Evolutionary conservation across 1,140 invertebrate species (phyloP).

Genomic region (Ctenoplectra terminalis): DNA sequence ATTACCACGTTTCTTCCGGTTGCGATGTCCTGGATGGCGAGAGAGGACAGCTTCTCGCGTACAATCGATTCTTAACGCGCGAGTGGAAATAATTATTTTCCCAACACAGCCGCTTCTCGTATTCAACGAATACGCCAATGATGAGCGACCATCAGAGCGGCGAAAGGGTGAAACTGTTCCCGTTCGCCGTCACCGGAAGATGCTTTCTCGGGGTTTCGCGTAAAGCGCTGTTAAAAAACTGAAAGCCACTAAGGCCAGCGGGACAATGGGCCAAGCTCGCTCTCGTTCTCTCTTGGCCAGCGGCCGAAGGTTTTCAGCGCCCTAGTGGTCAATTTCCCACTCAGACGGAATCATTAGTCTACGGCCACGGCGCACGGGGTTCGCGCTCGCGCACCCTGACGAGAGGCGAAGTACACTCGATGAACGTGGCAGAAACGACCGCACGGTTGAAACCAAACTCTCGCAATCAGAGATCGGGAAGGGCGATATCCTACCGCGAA

Average conservation of each 20-base stretch:
- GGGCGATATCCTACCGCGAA: conserved; percentile 31
- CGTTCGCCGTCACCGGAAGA: conserved; percentile 28
- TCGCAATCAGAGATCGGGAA: conserved; percentile 65
- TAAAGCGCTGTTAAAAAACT: conserved; percentile 57
- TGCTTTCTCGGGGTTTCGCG: conserved; percentile 46
- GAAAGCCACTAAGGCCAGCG: conserved; percentile 65
- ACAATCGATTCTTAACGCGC: no score
- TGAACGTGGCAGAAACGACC: conserved; percentile 58
- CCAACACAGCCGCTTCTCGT: no score
- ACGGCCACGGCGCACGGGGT: conserved; percentile 60
- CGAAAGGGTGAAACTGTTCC: neutral
- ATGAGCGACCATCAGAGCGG: neutral
- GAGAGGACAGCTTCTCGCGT: no score
- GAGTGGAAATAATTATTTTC: no score
- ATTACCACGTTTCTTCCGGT: neutral
- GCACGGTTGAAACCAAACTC: conserved; percentile 71
- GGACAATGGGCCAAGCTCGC: conserved; percentile 65
- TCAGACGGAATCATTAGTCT: conserved; percentile 80
- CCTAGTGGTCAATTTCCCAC: conserved; percentile 80
- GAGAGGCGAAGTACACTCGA: conserved; percentile 74
- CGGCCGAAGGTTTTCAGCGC: conserved; percentile 76
- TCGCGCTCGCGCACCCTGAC: conserved; percentile 63
- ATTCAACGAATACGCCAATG: neutral
- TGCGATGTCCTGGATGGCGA: no score
- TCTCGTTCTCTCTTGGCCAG: conserved; percentile 54